Evolutionary conservation across 2,797 vertebrate genomes (phyloP).

Genomic region (Enteromius unitaeniatus): DNA sequence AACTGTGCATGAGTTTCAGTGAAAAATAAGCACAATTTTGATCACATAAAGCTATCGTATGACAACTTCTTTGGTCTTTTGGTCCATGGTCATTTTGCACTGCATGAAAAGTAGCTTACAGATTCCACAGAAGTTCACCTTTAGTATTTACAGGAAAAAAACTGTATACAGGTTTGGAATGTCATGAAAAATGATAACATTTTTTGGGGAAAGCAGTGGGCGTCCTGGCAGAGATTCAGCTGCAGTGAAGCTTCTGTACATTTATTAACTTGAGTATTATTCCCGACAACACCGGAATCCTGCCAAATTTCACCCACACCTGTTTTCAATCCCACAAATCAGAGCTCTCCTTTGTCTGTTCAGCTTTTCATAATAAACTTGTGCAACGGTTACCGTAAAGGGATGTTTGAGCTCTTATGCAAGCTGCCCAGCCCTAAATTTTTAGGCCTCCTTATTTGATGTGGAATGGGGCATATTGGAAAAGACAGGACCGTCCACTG

Average conservation of each 20-base stretch:
- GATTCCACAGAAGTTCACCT: no score
- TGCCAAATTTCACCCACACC: conserved; percentile 47
- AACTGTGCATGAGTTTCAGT: background rate
- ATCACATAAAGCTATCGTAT: background rate
- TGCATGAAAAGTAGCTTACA: background rate
- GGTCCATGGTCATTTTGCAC: background rate
- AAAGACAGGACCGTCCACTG: conserved; percentile 25
- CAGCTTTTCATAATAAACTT: conserved; percentile 48
- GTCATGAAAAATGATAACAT: background rate
- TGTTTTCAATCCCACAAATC: conserved; percentile 32
- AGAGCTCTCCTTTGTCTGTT: conserved; percentile 26
- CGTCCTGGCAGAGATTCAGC: conserved; percentile 10
- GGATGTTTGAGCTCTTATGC: conserved; percentile 44
- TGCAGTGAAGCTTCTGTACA: conserved; percentile 31
- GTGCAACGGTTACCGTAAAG: conserved; percentile 42
- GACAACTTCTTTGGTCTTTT: background rate
- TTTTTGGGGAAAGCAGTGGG: background rate
- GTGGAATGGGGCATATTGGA: conserved; percentile 17
- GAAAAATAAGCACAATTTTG: background rate
- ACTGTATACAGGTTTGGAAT: background rate
- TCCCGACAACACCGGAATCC: conserved; percentile 13
- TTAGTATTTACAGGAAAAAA: background rate
- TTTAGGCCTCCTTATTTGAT: conserved; percentile 27
- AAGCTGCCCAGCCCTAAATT: conserved; percentile 13
- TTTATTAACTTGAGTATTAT: conserved; percentile 10